Base-by-base conservation (phyloP, 1,140 invertebrate species). In the Tenebrio molitor region DNA sequence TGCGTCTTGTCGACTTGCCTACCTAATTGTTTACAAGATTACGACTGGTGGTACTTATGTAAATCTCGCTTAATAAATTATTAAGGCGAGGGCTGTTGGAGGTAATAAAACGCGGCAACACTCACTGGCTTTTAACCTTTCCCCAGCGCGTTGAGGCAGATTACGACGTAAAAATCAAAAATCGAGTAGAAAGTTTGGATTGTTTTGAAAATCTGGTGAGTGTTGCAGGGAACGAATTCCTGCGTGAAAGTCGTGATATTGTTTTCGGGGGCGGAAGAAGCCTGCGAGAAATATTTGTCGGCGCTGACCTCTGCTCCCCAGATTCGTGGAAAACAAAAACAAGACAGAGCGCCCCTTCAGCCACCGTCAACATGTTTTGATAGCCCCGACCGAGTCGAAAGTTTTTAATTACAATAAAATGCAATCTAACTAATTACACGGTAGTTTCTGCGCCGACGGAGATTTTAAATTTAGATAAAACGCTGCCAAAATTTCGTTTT, bases 401-500 rank as follows among this genome's bases (percentile, higher is more conserved):
- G 71, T 78, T 78, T 81, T 79, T 81, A 80, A 80, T 80, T 79
- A 80, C 72, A 79, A 78, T 75, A 74, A 79, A 79, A 78, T 75
- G 71, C 78, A 75, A 79, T 78, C 74, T 72, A 74, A 75, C 77
- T 79, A 81, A 81, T 79, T 81, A 78, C 71, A 69, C 74, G 73
- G 17, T 75, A 74, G 78, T 76, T 80, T 79, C 77, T 73, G 76
- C 67, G 74, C 74, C 68, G 72, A 76, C 74, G 66, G 74, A 80
- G 80, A 81, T 81, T 81, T 81, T 78, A 81, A 78, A 81, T 79
- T 80, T 79, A 81, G 80, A 81, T 80, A 81, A 80, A 79, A 79
- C 79, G 71, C 73, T 80, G 80, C 80, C 80, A 81, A 81, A 81
- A 81, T 81, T 81, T 80, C 76, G 80, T 80, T 78, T 80, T 77